Percentiles rank a stretch among this genome's conserved stretches.
phyloP scores from a whole-genome alignment of 2,797 vertebrate species.

The Anomalospiza imberbis region DNA sequence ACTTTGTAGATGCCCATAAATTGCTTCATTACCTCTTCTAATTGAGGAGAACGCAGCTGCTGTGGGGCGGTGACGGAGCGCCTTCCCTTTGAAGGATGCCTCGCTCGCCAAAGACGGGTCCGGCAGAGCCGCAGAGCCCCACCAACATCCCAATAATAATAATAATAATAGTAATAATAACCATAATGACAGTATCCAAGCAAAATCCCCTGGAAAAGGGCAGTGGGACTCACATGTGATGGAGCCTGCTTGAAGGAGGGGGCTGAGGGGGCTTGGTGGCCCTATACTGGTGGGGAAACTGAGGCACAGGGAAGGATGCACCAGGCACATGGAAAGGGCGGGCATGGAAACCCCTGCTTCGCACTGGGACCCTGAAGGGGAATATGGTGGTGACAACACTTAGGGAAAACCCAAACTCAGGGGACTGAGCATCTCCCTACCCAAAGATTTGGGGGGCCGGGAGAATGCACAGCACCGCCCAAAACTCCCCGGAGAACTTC shows the following conservation, averaged over 20 bases:
- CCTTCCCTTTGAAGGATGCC: conserved; percentile 54
- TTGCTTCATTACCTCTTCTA: conserved; percentile 73
- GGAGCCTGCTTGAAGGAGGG: not conserved
- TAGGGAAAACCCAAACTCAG: not conserved
- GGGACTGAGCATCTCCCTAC: not conserved
- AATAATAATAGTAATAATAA: conserved; percentile 3
- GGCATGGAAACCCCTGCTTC: not conserved
- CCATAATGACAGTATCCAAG: conserved; percentile 3
- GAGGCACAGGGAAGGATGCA: not conserved
- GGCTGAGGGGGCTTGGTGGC: not conserved
- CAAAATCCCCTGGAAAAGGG: not conserved
- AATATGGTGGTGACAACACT: not conserved
- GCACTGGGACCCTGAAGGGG: accelerated
- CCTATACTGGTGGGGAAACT: not conserved
- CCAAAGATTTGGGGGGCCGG: not conserved
- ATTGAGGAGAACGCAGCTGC: conserved; percentile 72
- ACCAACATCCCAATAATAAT: conserved; percentile 21
- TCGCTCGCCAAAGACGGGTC: conserved; percentile 35
- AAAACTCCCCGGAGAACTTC: conserved; percentile 19
- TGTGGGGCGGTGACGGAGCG: conserved; percentile 46
- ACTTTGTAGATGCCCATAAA: conserved; percentile 71
- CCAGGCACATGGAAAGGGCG: accelerated
- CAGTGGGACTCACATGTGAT: not conserved
- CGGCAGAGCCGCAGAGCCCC: conserved; percentile 5
- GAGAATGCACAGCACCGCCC: not conserved